Conservation (phyloP, 2,888 invertebrate genomes). For the Andrena bicolor region DNA sequence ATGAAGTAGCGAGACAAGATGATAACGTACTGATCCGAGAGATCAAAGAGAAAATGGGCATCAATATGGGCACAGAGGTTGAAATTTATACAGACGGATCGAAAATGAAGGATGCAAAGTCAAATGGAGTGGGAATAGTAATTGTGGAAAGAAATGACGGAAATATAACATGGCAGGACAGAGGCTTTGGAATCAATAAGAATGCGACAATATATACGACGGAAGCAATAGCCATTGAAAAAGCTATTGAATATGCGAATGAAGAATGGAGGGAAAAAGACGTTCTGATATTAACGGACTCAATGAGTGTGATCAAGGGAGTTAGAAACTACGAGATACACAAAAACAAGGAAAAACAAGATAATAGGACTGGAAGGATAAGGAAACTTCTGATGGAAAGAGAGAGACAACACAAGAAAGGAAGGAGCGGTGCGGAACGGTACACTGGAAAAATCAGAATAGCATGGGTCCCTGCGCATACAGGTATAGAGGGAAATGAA, state of each 20-base stretch:
- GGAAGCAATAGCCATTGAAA: not conserved
- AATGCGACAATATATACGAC: not conserved
- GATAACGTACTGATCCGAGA: not conserved
- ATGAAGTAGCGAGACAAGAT: not conserved
- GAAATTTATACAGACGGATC: conserved; percentile 2
- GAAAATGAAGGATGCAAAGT: not conserved
- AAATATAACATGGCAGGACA: not conserved
- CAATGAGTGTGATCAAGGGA: not conserved
- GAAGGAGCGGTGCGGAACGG: too few relatives aligned
- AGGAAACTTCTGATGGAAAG: not conserved
- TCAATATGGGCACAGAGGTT: not conserved
- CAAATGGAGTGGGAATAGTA: not conserved
- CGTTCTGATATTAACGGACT: not conserved
- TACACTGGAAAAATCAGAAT: not conserved
- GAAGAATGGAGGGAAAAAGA: not conserved
- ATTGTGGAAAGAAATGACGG: not conserved
- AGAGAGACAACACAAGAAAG: not conserved
- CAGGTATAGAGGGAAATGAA: too few relatives aligned
- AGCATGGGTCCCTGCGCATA: not conserved
- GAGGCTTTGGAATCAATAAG: not conserved
- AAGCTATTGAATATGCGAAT: not conserved
- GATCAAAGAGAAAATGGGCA: not conserved
- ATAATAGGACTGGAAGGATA: not conserved
- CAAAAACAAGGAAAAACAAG: not conserved
- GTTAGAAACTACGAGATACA: not conserved